A percentile compares a stretch with the other conserved stretches of the same genome.
Conservation (phyloP, 2,888 invertebrate species). For the Entomobrya proxima region DNA sequence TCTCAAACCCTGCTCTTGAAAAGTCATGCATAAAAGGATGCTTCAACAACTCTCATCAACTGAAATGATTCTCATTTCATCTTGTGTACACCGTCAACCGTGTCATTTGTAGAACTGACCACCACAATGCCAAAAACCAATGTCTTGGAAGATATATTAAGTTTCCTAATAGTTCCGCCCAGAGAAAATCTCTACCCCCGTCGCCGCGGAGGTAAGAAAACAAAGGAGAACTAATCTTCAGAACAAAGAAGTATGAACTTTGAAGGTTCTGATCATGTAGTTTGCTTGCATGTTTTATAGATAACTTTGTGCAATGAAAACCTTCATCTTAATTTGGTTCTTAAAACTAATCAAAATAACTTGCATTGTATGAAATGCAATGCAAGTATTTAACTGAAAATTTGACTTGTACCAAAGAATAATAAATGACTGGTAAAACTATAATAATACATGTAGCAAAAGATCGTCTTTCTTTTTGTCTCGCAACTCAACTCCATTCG, state of each 20-base stretch:
- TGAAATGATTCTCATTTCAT: background rate
- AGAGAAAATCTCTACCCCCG: conserved; percentile 16
- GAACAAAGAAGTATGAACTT: background rate
- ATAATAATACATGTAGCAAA: background rate
- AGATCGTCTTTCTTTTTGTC: background rate
- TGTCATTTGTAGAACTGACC: conserved; percentile 51
- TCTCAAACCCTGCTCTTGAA: background rate
- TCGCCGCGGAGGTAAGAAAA: conserved; percentile 5
- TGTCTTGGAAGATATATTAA: background rate
- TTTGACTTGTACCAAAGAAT: no score
- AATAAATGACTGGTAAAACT: background rate
- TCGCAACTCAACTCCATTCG: background rate
- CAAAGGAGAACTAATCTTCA: background rate
- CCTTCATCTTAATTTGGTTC: background rate
- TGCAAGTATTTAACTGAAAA: no score
- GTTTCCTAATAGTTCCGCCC: background rate
- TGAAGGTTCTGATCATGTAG: background rate
- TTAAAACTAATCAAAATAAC: no score
- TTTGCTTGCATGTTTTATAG: background rate
- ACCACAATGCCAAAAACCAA: conserved; percentile 26
- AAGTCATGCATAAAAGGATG: background rate
- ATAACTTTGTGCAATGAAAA: background rate
- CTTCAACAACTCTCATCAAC: no score
- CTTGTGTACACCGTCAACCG: background rate
- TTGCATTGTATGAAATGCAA: no score